Conservation (phyloP, 2,113 vertebrate genomes). For the Setophaga coronata region DNA sequence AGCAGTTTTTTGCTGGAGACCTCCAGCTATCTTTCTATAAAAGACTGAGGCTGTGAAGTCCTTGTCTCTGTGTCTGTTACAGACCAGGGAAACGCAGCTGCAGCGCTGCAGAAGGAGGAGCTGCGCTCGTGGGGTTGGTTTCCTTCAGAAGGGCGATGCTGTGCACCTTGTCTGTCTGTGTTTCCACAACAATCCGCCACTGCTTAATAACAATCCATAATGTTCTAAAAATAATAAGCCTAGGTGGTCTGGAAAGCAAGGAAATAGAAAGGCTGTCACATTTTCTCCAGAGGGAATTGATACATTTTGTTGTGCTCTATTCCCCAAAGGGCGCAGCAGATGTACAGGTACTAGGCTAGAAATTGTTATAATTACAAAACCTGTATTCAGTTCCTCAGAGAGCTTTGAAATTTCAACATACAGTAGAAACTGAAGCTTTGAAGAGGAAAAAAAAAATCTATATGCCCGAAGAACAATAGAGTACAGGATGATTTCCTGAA, state of each 20-base stretch:
- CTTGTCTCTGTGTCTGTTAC: background rate
- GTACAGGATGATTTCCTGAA: conserved; percentile 64
- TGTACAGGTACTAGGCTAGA: conserved; percentile 63
- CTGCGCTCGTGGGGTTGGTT: background rate
- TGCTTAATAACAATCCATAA: conserved; percentile 49
- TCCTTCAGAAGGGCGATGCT: background rate
- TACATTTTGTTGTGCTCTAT: conserved; percentile 50
- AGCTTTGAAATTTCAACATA: conserved; percentile 63
- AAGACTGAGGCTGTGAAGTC: background rate
- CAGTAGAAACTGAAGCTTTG: conserved; percentile 49
- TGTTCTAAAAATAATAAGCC: conserved; percentile 60
- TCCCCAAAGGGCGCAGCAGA: conserved; percentile 55
- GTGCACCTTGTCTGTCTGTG: background rate
- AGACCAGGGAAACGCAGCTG: background rate
- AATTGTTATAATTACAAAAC: conserved; percentile 71
- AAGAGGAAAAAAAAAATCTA: conserved; percentile 50
- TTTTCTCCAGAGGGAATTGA: conserved; percentile 29
- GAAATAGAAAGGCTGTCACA: conserved; percentile 59
- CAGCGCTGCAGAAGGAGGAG: background rate
- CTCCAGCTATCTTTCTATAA: background rate
- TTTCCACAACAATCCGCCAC: background rate
- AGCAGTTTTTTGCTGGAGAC: background rate
- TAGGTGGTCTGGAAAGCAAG: conserved; percentile 34
- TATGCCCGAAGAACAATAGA: conserved; percentile 54
- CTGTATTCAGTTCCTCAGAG: conserved; percentile 55